Base-by-base conservation (phyloP, 2,888 invertebrate genomes). In the Drosophila buzzatii region DNA sequence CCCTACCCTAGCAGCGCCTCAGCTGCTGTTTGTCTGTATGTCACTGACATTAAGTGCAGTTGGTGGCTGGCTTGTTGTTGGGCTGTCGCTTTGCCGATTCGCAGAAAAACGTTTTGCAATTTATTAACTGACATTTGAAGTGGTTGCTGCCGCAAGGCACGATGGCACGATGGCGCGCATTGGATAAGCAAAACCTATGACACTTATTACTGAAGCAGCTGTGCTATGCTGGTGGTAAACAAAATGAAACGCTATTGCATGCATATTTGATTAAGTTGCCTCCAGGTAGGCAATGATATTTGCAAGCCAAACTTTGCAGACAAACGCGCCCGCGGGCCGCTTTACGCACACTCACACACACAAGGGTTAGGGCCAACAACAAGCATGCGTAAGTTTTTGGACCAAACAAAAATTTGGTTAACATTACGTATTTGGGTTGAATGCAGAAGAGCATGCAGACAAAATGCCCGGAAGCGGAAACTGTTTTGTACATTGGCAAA, bases 41-140 rank as follows among this genome's bases (percentile, higher is more conserved):
- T 74, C 77, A 74, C 44, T 80, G 85, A 85, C 82, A 82, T 82
- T 82, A 82, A 82, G 85, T 82, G 82, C 85, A 82, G 82, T 85
- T 76, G 81, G 81, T 71, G 67, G 71, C 51, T 74, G 74, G 45
- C 61, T 52, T 59, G 71, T 44, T 62, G 56, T 12, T 35, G 35
- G 39, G 33, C 60, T 69, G 73, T 70, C 70, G 76, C 56, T 66
- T 74, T 75, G 79, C 85, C 82, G 80, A 82, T 82, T 82, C 85
- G 70, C 70, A 78, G 82, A 82, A 82, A 83, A 83, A 85, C 83
- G 83, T 85, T 82, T 83, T 82, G 82, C 83, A 85, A 81, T 83
- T 83, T 83, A 83, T 83, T 83, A 83, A 83, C 85, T 83, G 83
- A 79, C 85, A 79, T 82, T 79, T 85, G 81, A 83, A 85, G 85